These are phyloP conservation scores for Carassius carassius DNA, from an alignment of 2,113 vertebrate species.

Conservation along the genomic window DNA sequence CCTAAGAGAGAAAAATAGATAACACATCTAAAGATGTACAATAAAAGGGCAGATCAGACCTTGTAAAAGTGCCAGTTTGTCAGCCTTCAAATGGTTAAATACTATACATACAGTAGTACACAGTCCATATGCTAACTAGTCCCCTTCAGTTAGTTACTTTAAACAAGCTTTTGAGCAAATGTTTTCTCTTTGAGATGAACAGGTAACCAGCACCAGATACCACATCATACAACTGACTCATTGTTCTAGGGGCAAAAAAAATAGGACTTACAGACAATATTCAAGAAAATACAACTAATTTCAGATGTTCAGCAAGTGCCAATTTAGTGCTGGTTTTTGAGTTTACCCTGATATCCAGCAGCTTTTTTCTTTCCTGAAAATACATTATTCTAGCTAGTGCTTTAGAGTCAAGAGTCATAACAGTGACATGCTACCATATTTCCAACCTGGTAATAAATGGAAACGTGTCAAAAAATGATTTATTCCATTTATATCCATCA, in stretches of 20 bases:
- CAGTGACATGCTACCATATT: slow-evolving; percentile 27
- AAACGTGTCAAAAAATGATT: neutral
- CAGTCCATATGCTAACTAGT: neutral
- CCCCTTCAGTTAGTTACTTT: neutral
- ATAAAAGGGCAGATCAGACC: neutral
- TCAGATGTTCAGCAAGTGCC: neutral
- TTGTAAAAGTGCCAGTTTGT: slow-evolving; percentile 26
- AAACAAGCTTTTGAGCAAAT: neutral
- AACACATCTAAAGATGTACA: slow-evolving; percentile 20
- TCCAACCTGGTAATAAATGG: neutral
- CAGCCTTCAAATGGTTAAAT: neutral
- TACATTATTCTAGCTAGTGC: neutral
- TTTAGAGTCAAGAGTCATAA: slow-evolving; percentile 11
- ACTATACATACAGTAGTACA: slow-evolving; percentile 1
- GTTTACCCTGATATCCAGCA: slow-evolving; percentile 47
- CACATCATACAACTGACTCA: slow-evolving; percentile 18
- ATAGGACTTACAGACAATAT: neutral
- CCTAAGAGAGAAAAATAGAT: neutral
- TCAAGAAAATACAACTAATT: neutral
- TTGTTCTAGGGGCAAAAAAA: slow-evolving; percentile 1
- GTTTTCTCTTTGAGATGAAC: slow-evolving; percentile 2
- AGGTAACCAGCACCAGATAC: slow-evolving; percentile 32
- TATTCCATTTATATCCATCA: neutral
- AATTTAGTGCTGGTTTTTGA: slow-evolving; percentile 33
- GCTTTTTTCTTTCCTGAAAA: slow-evolving; percentile 15